Percentiles rank a stretch among this genome's conserved stretches.
These are phyloP conservation scores for Acipenser ruthenus DNA, from an alignment of 2,797 vertebrate species.

Conservation along the genomic window DNA sequence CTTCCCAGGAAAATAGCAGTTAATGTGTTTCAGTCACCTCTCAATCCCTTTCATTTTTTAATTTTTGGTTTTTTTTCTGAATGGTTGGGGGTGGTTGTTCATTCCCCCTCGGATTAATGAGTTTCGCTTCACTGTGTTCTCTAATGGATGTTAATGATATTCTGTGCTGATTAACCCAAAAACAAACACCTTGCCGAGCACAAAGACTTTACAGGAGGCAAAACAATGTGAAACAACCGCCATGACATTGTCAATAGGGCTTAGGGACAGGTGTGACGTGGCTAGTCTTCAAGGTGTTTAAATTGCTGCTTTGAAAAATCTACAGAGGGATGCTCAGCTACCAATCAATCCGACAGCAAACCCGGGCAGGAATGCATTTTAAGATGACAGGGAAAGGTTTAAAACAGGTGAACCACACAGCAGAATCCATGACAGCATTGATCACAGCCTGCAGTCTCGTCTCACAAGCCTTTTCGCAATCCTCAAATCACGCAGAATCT, in stretches of 20 bases:
- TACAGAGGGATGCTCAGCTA: no score
- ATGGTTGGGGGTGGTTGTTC: constrained; percentile 4
- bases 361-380: no score
- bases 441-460: no score
- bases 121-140: constrained; percentile 1
- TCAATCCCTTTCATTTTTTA: not conserved
- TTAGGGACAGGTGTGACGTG: not conserved
- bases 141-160: not conserved
- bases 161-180: not conserved
- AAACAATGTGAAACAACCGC: not conserved
- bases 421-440: no score
- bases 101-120: constrained; percentile 3
- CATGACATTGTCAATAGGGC: not conserved
- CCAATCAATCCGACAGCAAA: no score
- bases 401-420: no score
- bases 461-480: no score
- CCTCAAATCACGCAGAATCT: no score
- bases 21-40: not conserved
- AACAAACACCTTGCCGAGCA: not conserved
- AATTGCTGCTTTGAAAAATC: no score
- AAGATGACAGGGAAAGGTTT: no score
- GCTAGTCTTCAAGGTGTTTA: no score
- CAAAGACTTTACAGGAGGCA: not conserved
- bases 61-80: not conserved
- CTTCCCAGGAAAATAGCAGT: not conserved